phyloP scores from a whole-genome alignment of 37 sponge, comb jelly and placozoan species.

The Halisarca cf. caerulea region DNA sequence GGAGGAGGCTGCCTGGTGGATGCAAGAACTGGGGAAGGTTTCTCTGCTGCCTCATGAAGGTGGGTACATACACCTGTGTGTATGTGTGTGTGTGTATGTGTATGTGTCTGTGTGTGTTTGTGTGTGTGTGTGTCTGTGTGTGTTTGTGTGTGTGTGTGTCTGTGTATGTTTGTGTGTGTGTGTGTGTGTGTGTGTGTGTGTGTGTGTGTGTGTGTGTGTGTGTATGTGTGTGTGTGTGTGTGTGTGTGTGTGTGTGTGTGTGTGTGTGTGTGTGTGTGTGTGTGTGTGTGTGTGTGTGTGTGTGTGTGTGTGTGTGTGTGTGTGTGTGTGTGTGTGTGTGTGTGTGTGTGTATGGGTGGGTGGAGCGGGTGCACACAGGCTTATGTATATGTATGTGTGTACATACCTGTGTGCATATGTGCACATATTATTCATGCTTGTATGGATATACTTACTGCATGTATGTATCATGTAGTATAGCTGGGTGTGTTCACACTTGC shows the following conservation, averaged over 20 bases:
- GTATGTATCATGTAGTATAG: too few species aligned
- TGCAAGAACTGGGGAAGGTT: neutral
- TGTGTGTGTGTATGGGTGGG: too few species aligned
- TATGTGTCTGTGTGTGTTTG: slow-evolving; percentile 13
- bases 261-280: slow-evolving; percentile 17
- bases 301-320: slow-evolving; percentile 4
- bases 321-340: slow-evolving; percentile 3
- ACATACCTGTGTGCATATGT: too few species aligned
- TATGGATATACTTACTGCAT: too few species aligned
- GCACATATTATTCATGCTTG: too few species aligned
- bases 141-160: slow-evolving; percentile 19
- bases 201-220: slow-evolving; percentile 21
- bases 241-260: neutral
- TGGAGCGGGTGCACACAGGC: too few species aligned
- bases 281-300: neutral
- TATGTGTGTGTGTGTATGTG: neutral
- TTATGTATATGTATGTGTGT: too few species aligned
- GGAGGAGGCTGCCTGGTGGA: neutral
- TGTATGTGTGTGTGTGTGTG: slow-evolving; percentile 22
- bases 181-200: slow-evolving; percentile 25
- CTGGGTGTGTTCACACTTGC: too few species aligned
- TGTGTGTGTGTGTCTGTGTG: neutral
- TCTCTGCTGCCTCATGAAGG: slow-evolving; percentile 6
- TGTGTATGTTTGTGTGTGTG: slow-evolving; percentile 9
- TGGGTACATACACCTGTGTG: neutral